phyloP scores from a whole-genome alignment of 37 sponge, comb jelly and placozoan species.

The Aplysina aerophoba region DNA sequence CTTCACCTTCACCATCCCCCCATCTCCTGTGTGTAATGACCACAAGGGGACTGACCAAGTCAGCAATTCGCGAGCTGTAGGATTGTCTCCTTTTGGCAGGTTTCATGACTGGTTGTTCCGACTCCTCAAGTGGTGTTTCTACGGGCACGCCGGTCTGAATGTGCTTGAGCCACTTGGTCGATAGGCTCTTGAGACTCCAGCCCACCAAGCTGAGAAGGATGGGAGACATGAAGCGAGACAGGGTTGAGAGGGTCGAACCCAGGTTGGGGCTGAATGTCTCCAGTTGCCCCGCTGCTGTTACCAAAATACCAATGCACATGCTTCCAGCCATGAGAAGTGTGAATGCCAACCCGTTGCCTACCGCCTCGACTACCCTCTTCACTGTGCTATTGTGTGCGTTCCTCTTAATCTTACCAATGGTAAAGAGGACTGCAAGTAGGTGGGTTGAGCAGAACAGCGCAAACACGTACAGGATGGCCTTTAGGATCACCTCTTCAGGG shows the following conservation, averaged over 20 bases:
- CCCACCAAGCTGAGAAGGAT: not conserved
- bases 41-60: too few relatives aligned
- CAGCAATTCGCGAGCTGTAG: too few relatives aligned
- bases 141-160: not conserved
- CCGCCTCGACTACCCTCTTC: not conserved
- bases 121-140: too few relatives aligned
- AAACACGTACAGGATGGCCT: not conserved
- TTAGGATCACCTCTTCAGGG: slow-evolving; percentile 8
- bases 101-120: too few relatives aligned
- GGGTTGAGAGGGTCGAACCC: not conserved
- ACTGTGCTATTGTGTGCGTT: not conserved
- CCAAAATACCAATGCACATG: not conserved
- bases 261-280: not conserved
- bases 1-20: too few relatives aligned
- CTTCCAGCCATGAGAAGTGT: not conserved
- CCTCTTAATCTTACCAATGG: slow-evolving; percentile 1
- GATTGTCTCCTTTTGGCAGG: too few relatives aligned
- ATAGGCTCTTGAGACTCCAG: not conserved
- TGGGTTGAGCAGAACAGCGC: slow-evolving; percentile 4
- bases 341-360: not conserved
- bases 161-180: slow-evolving; percentile 5
- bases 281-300: slow-evolving; percentile 6
- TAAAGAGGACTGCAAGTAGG: slow-evolving; percentile 10
- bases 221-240: slow-evolving; percentile 3
- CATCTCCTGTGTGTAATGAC: too few relatives aligned